Percentiles rank a stretch among this genome's conserved stretches.
Evolutionary conservation across 2,888 invertebrate species (phyloP).

Genomic region (Amphipoea oculea): DNA sequence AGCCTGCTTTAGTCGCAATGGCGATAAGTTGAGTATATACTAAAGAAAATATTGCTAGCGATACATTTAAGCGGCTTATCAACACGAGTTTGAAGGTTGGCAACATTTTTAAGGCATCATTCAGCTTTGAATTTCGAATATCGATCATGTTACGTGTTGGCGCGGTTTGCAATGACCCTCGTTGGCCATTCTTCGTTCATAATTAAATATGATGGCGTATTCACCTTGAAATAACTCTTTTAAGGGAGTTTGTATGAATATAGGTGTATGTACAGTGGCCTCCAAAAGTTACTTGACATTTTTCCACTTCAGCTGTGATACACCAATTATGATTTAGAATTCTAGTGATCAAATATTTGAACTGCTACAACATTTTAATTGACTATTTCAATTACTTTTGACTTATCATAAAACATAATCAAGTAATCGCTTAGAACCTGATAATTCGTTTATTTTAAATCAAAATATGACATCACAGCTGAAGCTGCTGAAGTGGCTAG

Average conservation of each 20-base stretch:
- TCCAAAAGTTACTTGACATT: background rate
- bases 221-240: constrained; percentile 9
- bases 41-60: constrained; percentile 27
- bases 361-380: too few species aligned
- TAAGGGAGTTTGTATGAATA: background rate
- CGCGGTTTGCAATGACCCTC: constrained; percentile 22
- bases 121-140: constrained; percentile 55
- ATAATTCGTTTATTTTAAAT: too few species aligned
- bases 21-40: constrained; percentile 34
- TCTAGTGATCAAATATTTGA: too few species aligned
- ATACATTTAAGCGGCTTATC: constrained; percentile 59
- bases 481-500: too few species aligned
- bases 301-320: background rate
- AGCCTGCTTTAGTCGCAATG: constrained; percentile 37
- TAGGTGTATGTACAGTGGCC: background rate
- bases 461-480: too few species aligned
- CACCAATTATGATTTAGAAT: too few species aligned
- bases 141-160: constrained; percentile 48
- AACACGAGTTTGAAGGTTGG: constrained; percentile 42
- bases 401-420: too few species aligned
- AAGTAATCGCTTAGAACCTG: too few species aligned
- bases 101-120: constrained; percentile 62
- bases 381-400: too few species aligned
- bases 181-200: constrained; percentile 30
- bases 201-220: constrained; percentile 25